A percentile compares a stretch with the other conserved stretches of the same genome.
phyloP scores from a whole-genome alignment of 2,888 invertebrate genomes.

The Eilema depressum region DNA sequence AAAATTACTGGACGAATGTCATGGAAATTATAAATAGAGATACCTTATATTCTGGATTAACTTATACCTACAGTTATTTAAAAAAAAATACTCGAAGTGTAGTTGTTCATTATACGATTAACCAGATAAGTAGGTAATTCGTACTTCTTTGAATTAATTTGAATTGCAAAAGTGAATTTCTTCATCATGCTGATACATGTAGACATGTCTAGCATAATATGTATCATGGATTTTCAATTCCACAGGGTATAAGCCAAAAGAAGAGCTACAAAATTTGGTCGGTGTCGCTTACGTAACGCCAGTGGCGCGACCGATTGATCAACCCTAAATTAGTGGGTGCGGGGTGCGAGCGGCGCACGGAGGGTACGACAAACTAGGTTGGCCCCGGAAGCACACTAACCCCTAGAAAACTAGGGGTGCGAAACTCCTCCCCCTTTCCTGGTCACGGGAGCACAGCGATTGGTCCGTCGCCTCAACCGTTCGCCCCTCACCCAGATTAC shows the following conservation, averaged over 20 bases:
- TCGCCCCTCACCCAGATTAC: slow-evolving; percentile 86
- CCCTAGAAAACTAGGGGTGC: slow-evolving; percentile 88
- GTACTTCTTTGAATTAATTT: no score
- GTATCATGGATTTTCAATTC: background rate
- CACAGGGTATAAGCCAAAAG: background rate
- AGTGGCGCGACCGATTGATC: slow-evolving; percentile 80
- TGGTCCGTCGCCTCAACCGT: slow-evolving; percentile 82
- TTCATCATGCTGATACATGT: background rate
- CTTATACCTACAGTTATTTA: background rate
- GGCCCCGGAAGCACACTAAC: slow-evolving; percentile 87
- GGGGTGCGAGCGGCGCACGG: slow-evolving; percentile 74
- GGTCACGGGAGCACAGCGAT: slow-evolving; percentile 85
- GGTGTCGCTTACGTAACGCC: slow-evolving; percentile 77
- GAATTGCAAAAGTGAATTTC: background rate
- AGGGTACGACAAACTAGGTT: slow-evolving; percentile 84
- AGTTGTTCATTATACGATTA: background rate
- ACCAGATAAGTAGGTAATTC: background rate
- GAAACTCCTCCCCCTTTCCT: slow-evolving; percentile 87
- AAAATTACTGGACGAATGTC: background rate
- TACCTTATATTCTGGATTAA: background rate
- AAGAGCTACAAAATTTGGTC: slow-evolving; percentile 27
- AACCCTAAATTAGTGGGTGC: slow-evolving; percentile 84
- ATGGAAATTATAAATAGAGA: background rate
- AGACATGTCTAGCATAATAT: background rate
- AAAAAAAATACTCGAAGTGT: background rate